A percentile compares a stretch with the other conserved stretches of the same genome.
Evolutionary conservation across 2,888 invertebrate species (phyloP).

Genomic region (Oligia strigilis): DNA sequence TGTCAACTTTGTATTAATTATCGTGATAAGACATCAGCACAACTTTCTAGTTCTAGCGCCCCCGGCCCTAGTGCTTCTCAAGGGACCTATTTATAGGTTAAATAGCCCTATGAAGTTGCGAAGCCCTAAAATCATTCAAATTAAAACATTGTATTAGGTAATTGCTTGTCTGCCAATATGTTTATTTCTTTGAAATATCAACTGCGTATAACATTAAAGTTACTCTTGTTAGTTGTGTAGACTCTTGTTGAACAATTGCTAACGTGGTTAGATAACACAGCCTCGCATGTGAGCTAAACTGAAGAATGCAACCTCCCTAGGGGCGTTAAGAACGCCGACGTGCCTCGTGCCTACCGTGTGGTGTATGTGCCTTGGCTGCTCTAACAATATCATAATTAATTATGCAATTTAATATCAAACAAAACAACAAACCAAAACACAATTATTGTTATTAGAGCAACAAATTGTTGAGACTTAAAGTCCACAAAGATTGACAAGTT

Average conservation of each 20-base stretch:
- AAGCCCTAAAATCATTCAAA: constrained; percentile 19
- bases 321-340: too few relatives aligned
- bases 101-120: not conserved
- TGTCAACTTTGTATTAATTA: constrained; percentile 29
- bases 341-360: not conserved
- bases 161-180: not conserved
- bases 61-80: not conserved
- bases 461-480: not conserved
- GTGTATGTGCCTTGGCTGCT: not conserved
- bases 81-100: not conserved
- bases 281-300: not conserved
- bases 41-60: constrained; percentile 17
- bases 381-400: not conserved
- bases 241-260: not conserved
- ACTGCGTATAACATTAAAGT: not conserved
- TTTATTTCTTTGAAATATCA: not conserved
- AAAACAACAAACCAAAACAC: not conserved
- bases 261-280: not conserved
- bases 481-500: not conserved
- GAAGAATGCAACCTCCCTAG: not conserved
- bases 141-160: not conserved
- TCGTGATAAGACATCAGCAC: constrained; percentile 20
- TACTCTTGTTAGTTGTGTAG: too few relatives aligned
- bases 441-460: not conserved
- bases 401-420: not conserved